phyloP scores from a whole-genome alignment of 2,113 vertebrate species.

The Sturnira hondurensis region DNA sequence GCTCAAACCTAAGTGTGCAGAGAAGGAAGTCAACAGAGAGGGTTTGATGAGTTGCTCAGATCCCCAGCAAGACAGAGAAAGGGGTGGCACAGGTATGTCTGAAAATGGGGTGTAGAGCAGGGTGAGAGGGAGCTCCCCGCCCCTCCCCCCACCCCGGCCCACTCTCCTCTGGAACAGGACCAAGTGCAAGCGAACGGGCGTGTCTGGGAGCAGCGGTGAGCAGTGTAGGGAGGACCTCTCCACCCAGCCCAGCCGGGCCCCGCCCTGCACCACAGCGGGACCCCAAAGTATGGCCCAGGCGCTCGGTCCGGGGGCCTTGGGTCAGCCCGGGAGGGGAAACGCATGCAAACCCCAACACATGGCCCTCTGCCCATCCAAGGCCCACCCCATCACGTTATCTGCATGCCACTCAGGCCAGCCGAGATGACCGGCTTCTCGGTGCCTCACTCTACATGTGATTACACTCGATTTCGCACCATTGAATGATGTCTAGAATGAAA shows the following conservation, averaged over 20 bases:
- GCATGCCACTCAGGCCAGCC: accelerated
- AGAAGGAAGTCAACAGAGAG: neutral
- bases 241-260: no score
- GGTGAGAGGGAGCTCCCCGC: neutral
- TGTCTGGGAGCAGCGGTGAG: no score
- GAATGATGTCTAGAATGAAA: no score
- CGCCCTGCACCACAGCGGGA: accelerated
- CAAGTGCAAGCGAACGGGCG: neutral
- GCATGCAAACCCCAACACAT: accelerated
- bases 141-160: accelerated
- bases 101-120: no score
- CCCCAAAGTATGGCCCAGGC: neutral
- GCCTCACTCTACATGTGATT: neutral
- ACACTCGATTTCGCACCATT: neutral
- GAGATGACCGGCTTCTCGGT: no score
- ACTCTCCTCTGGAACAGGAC: neutral
- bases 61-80: neutral
- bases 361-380: neutral
- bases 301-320: neutral
- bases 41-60: neutral
- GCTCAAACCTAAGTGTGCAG: neutral
- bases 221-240: neutral
- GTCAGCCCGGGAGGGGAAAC: no score
- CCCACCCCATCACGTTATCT: no score
- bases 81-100: neutral